Evolutionary conservation across 2,888 invertebrate genomes (phyloP), one percentile per base, ranked within the genome.

Genomic region (Drosophila putrida): DNA sequence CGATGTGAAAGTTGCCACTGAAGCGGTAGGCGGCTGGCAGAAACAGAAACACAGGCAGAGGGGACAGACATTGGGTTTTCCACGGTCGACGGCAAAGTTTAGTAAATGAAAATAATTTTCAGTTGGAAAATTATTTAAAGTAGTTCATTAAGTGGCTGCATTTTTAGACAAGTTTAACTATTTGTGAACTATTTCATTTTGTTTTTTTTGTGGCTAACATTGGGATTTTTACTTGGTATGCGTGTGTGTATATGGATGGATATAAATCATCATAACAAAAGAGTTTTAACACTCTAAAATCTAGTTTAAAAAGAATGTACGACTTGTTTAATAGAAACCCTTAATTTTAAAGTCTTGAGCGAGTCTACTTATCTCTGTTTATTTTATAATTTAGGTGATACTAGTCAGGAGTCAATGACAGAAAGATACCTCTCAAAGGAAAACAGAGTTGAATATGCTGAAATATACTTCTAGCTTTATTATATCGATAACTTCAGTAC

Each of bases 21-120:
- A 70, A 81, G 61, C 60, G 36, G 55, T 57, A 51, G 60, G 46
- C 53, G 53, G 57, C 36, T 39, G 65, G 15, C 41, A 50, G 46
- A 13, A 15, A 36, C 43, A 27, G 31, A n/a, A 31, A 13, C 27
- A 13, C 13, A 11, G 27, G 36, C 39, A 6, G 11, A 11, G 6
- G 13, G 49, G 38, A n/a, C 27, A 38, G 38, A n/a, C 51, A 51
- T 51, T 51, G 44, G 25, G n/a, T 20, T 59, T 15, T 39, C 44
- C 64, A 59, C 53, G 65, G 59, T 70, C 61, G 80, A 76, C 78
- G 84, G 64, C 78, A 83, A 83, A 83, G 80, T 83, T 83, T 83
- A 78, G 78, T 83, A 88, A 83, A 83, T 86, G 83, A 83, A 83
- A 83, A 83, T 83, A 80, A 83, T 83, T 88, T 88, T 73, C 87